Evolutionary conservation across 2,888 invertebrate species (phyloP).

Genomic region (Phanerotoma sp.): DNA sequence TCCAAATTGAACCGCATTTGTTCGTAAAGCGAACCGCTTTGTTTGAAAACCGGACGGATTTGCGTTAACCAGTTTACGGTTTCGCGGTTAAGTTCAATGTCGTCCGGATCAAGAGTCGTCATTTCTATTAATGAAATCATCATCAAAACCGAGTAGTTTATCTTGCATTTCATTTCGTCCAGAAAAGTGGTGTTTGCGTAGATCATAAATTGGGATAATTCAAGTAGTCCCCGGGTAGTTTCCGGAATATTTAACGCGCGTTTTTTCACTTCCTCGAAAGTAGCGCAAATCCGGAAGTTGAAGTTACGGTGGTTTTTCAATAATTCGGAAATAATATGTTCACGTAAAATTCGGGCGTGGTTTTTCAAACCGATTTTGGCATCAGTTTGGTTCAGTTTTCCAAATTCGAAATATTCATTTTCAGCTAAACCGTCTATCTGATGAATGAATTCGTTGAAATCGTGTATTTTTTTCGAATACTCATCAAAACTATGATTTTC

Average conservation of each 20-base stretch:
- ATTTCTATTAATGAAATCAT: constrained; percentile 75
- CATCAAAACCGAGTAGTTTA: constrained; percentile 67
- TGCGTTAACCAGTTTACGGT: constrained; percentile 82
- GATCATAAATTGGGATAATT: constrained; percentile 72
- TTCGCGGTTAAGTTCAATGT: constrained; percentile 76
- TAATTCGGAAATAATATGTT: constrained; percentile 64
- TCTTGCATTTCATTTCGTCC: constrained; percentile 68
- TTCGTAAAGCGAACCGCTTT: constrained; percentile 78
- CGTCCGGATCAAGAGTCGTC: constrained; percentile 71
- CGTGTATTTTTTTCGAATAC: constrained; percentile 41
- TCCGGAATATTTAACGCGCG: constrained; percentile 72
- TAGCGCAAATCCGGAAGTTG: constrained; percentile 68
- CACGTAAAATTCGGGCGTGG: constrained; percentile 61
- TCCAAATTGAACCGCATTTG: constrained; percentile 82
- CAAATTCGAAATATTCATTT: constrained; percentile 70
- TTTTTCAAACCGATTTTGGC: constrained; percentile 66
- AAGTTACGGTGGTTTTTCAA: constrained; percentile 67
- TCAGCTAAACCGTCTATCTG: constrained; percentile 57
- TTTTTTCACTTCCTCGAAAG: constrained; percentile 71
- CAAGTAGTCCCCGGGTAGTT: constrained; percentile 79
- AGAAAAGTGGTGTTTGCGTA: constrained; percentile 74
- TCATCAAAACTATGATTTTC: constrained; percentile 57
- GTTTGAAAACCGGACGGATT: constrained; percentile 80
- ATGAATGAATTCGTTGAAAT: constrained; percentile 41
- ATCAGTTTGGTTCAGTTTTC: constrained; percentile 65